These are phyloP conservation scores for Alosa sapidissima DNA, from an alignment of 2,797 vertebrate genomes.

Conservation along the genomic window DNA sequence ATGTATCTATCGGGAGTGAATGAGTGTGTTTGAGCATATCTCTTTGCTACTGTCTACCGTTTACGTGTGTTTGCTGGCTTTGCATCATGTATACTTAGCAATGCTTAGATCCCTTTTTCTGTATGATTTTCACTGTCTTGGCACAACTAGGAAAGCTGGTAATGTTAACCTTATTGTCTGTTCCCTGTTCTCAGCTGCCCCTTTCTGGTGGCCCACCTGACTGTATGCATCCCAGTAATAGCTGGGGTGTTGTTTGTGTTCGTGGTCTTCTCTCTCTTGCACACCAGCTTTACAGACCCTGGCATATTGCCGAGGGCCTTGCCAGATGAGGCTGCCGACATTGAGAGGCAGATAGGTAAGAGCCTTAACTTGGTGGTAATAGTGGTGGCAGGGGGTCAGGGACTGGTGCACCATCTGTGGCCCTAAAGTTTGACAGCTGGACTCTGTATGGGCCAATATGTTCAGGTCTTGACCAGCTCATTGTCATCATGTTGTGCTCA, in stretches of 20 bases:
- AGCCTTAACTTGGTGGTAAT: not conserved
- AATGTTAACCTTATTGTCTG: conserved; percentile 8
- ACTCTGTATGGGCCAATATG: not conserved
- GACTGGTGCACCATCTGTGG: conserved; percentile 12
- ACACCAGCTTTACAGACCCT: conserved; percentile 94
- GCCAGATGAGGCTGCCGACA: conserved; percentile 87
- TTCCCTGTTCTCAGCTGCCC: conserved; percentile 79
- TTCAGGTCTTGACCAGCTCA: not conserved
- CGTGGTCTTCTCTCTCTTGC: conserved; percentile 87
- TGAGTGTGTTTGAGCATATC: no score
- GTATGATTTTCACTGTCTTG: not conserved
- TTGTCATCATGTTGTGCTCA: not conserved
- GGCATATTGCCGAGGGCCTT: conserved; percentile 94
- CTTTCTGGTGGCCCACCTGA: conserved; percentile 87
- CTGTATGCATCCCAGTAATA: conserved; percentile 89
- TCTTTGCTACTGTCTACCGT: no score
- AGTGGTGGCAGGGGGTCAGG: not conserved
- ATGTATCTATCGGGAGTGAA: no score
- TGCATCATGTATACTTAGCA: not conserved
- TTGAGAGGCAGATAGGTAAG: conserved; percentile 92
- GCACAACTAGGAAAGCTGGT: not conserved
- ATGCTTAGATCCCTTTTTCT: not conserved
- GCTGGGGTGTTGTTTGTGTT: conserved; percentile 89
- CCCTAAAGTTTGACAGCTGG: conserved; percentile 2
- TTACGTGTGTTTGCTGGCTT: not conserved